A percentile compares a stretch with the other conserved stretches of the same genome.
phyloP scores from a whole-genome alignment of 2,888 invertebrate genomes.

The Ophion ventricosus region DNA sequence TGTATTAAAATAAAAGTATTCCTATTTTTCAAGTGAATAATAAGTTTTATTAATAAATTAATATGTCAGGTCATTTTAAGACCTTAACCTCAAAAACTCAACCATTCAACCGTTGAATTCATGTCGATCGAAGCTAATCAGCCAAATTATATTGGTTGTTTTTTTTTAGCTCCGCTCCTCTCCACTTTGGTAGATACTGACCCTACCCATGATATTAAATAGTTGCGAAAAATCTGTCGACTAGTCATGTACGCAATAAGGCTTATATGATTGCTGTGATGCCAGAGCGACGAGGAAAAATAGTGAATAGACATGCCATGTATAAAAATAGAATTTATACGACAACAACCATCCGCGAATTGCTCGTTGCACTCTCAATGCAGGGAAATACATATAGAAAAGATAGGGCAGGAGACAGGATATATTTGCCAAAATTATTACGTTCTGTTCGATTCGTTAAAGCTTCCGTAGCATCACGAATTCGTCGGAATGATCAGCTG shows the following conservation, averaged over 20 bases:
- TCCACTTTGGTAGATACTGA: too few species aligned
- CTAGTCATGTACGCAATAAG: not conserved
- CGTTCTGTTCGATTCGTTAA: constrained; percentile 51
- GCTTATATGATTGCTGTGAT: not conserved
- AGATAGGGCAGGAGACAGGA: not conserved
- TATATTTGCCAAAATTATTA: constrained; percentile 53
- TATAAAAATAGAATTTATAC: not conserved
- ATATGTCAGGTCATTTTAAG: too few species aligned
- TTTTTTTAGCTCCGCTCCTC: too few species aligned
- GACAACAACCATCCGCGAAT: not conserved
- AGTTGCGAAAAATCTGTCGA: not conserved
- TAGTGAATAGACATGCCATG: too few species aligned
- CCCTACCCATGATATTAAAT: not conserved
- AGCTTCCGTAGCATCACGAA: constrained; percentile 33
- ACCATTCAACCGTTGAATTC: too few species aligned
- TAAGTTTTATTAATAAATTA: too few species aligned
- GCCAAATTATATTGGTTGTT: too few species aligned
- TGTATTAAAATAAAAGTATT: too few species aligned
- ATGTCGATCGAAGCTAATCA: too few species aligned
- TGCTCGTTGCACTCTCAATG: not conserved
- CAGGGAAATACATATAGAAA: not conserved
- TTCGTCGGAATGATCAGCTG: constrained; percentile 33
- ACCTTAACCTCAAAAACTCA: too few species aligned
- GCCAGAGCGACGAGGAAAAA: not conserved
- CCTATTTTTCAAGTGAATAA: too few species aligned